phyloP scores from a whole-genome alignment of 2,113 vertebrate genomes.

The Centropus bengalensis region DNA sequence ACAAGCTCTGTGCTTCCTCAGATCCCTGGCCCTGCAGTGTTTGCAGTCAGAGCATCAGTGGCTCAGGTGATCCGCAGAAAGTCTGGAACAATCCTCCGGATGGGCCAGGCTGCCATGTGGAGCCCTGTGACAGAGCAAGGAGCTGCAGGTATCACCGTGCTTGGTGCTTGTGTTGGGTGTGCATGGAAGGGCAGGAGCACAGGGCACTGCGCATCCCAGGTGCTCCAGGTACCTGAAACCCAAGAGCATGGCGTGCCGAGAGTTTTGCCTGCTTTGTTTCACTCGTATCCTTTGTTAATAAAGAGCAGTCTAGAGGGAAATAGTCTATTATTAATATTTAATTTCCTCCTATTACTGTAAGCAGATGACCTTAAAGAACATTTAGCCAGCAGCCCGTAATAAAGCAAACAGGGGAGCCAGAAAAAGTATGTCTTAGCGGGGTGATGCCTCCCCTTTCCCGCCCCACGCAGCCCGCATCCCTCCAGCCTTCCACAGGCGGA shows the following conservation, averaged over 20 bases:
- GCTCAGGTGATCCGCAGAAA: not conserved
- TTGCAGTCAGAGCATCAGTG: not conserved
- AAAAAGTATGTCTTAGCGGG: not conserved
- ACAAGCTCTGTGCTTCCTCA: not conserved
- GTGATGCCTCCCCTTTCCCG: not conserved
- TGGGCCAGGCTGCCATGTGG: not conserved
- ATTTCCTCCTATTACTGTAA: constrained; percentile 74
- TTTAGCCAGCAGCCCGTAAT: constrained; percentile 39
- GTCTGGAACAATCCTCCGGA: not conserved
- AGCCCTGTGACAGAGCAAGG: not conserved
- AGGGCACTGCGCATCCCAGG: not conserved
- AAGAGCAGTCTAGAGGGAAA: constrained; percentile 64
- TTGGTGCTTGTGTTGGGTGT: not conserved
- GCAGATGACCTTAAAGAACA: constrained; percentile 72
- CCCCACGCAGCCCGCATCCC: not conserved
- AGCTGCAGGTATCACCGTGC: not conserved
- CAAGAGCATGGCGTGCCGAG: not conserved
- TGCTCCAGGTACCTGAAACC: not conserved
- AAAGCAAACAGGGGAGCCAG: constrained; percentile 32
- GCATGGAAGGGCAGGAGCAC: not conserved
- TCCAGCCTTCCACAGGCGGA: not conserved
- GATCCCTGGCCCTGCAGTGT: not conserved
- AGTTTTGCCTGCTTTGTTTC: constrained; percentile 59
- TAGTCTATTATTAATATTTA: constrained; percentile 69
- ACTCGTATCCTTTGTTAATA: constrained; percentile 35